A percentile compares a stretch with the other conserved stretches of the same genome.
Evolutionary conservation across 2,113 vertebrate species (phyloP).

Genomic region (Bungarus multicinctus): DNA sequence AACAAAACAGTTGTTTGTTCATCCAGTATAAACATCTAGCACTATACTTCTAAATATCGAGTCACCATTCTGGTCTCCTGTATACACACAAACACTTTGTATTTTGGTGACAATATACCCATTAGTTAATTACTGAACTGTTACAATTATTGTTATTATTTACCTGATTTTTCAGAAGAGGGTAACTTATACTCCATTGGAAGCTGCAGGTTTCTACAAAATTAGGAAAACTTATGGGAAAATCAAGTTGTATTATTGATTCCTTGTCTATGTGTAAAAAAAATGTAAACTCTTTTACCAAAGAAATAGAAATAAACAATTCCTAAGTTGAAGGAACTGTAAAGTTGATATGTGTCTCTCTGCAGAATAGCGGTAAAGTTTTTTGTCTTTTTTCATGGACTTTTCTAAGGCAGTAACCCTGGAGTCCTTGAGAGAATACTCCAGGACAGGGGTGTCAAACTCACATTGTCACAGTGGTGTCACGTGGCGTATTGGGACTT

Average conservation of each 20-base stretch:
- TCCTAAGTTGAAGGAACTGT: not conserved
- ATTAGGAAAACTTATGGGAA: not conserved
- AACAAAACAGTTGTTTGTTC: not conserved
- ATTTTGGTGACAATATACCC: constrained; percentile 32
- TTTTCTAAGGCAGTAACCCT: too few species aligned
- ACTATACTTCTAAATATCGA: not conserved
- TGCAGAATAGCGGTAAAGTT: not conserved
- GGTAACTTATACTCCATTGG: constrained; percentile 33
- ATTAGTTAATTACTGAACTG: not conserved
- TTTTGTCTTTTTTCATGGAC: not conserved
- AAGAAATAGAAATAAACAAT: not conserved
- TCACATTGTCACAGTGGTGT: too few species aligned
- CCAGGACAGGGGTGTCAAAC: too few species aligned
- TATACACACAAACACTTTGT: constrained; percentile 15
- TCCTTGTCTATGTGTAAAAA: not conserved
- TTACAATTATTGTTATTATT: constrained; percentile 41
- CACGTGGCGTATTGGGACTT: too few species aligned
- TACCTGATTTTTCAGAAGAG: constrained; percentile 30
- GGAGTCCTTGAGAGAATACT: not conserved
- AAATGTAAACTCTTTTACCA: constrained; percentile 23
- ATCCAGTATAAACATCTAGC: not conserved
- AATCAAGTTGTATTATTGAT: constrained; percentile 28
- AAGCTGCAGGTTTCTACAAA: not conserved
- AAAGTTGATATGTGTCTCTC: not conserved
- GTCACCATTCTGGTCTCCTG: not conserved